Base-by-base conservation (phyloP, 2,113 vertebrate genomes). In the Anoura caudifer region DNA sequence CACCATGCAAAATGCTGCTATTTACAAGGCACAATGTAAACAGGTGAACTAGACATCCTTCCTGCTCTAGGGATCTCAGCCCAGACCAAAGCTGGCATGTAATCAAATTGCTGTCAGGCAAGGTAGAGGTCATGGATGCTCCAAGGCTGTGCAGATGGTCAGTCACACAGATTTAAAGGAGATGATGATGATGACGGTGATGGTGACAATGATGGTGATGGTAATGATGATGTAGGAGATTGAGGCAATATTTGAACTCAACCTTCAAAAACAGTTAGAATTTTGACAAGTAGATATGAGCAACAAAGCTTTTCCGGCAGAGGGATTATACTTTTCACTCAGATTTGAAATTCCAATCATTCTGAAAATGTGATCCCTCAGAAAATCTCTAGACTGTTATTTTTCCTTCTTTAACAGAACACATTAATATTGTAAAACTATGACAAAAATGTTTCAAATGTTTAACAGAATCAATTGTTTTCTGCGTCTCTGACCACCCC, bases 361-460 rank as follows among this genome's bases (percentile, higher is more conserved):
- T 96, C 79, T 95, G 79, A 92, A 91, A 97, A 82, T 86, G 12
- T 72, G 95, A 95, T 91, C 72, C 43, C 20, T 90, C 56, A 70
- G 38, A 91, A 95, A 85, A 52, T 77, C 76, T 77, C 87, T 85
- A 82, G 24, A 26, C 36, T 92, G 24, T 73, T 84, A 59, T 59
- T 72, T 52, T 43, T 33, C 13, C n/a, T 50, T 43, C 67, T 72
- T 38, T 89, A 95, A 92, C 33, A 89, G 41, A 67, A 93, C 43
- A 80, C 93, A 93, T 91, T 89, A 94, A 94, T 72, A 79, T 75
- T 86, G 38, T 54, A 70, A 89, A 98, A 93, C 73, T 92, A 94
- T 94, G 96, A 94, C 81, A 95, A 97, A 95, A 96, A 96, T 95
- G 72, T 88, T 91, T 96, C 56, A 56, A 95, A 95, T 59, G 65